These are phyloP conservation scores for Clupea harengus DNA, from an alignment of 2,113 vertebrate species.

Conservation along the genomic window DNA sequence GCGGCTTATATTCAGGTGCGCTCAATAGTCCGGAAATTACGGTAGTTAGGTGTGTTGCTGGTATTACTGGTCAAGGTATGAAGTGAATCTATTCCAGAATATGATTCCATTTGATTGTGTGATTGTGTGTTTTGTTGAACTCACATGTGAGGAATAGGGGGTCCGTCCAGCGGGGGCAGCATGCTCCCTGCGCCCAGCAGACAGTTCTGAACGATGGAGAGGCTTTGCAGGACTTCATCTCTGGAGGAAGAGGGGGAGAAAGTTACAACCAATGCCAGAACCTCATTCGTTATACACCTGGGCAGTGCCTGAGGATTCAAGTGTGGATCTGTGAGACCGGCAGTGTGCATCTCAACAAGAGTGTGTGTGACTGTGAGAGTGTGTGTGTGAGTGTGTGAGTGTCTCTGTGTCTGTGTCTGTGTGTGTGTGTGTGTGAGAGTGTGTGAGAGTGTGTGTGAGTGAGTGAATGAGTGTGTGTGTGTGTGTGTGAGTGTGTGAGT, in stretches of 20 bases:
- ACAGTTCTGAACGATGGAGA: conserved; percentile 93
- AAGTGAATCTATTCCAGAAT: neutral
- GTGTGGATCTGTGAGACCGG: too few relatives aligned
- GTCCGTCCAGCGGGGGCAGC: conserved; percentile 68
- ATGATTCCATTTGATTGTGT: neutral
- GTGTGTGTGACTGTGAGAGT: neutral
- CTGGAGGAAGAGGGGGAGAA: conserved; percentile 59
- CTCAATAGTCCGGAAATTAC: too few relatives aligned
- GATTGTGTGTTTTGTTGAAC: conserved; percentile 40
- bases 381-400: too few relatives aligned
- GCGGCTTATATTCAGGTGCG: too few relatives aligned
- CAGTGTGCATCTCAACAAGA: too few relatives aligned
- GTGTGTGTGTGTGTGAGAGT: too few relatives aligned
- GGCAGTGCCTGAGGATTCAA: neutral
- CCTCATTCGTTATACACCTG: neutral
- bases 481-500: neutral
- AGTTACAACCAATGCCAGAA: neutral
- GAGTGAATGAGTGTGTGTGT: too few relatives aligned
- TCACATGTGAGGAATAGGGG: conserved; percentile 86
- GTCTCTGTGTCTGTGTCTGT: neutral
- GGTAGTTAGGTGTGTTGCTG: neutral
- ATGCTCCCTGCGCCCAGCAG: conserved; percentile 91
- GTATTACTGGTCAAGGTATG: neutral
- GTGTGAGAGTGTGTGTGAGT: too few relatives aligned
- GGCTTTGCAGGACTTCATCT: conserved; percentile 93